Evolutionary conservation across 2,888 invertebrate species (phyloP).

Genomic region (Caenorhabditis panamensis): DNA sequence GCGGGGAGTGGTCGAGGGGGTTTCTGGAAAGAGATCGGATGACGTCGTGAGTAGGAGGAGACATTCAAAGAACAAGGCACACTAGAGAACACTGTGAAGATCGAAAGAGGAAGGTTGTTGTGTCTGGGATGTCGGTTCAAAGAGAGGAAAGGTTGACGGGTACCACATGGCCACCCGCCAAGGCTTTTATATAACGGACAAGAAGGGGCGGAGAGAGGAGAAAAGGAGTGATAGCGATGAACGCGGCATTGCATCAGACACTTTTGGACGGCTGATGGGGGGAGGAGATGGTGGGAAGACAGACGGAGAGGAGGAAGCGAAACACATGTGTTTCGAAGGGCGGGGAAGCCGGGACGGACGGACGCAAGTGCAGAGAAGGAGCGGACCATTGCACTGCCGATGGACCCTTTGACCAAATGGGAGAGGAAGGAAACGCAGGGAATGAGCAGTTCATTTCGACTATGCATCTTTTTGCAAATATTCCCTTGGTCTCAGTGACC

Average conservation of each 20-base stretch:
- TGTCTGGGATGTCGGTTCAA: constrained; percentile 1
- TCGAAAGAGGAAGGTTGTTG: constrained; percentile 1
- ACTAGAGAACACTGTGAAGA: neutral
- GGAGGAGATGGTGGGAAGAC: constrained; percentile 14
- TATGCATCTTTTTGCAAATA: no score
- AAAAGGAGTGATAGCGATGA: constrained; percentile 50
- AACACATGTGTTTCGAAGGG: constrained; percentile 29
- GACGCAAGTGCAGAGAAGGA: constrained; percentile 21
- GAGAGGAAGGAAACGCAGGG: neutral
- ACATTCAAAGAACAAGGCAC: neutral
- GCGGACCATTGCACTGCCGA: neutral
- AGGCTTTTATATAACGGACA: constrained; percentile 17
- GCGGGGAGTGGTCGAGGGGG: constrained; percentile 46
- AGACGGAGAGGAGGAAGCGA: neutral
- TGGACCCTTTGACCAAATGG: neutral
- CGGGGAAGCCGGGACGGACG: constrained; percentile 4
- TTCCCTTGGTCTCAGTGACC: neutral
- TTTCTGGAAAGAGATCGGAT: constrained; percentile 34
- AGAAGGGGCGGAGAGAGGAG: constrained; percentile 19
- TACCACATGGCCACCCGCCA: neutral
- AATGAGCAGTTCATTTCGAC: no score
- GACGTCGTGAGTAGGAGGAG: neutral
- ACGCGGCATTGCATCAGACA: constrained; percentile 60
- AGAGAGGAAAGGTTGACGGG: neutral
- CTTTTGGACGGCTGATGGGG: constrained; percentile 15